Percentiles rank a stretch among this genome's conserved stretches.
Evolutionary conservation across 2,113 vertebrate genomes (phyloP).

Genomic region (Pampusana beccarii): DNA sequence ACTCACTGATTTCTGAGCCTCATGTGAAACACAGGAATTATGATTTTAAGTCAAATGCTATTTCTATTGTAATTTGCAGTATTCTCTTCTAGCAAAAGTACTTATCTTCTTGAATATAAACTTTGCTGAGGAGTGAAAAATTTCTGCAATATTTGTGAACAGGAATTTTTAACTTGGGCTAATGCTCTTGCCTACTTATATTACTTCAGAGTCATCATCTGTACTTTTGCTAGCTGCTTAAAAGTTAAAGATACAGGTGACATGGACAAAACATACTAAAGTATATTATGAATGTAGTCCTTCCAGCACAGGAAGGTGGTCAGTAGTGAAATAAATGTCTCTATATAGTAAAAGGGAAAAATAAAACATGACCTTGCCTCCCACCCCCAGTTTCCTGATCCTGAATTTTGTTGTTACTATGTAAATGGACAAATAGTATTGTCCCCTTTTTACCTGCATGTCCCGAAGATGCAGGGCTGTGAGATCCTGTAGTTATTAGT

Average conservation of each 20-base stretch:
- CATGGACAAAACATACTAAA: background rate
- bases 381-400: background rate
- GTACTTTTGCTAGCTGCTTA: background rate
- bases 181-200: background rate
- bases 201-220: background rate
- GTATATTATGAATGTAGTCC: background rate
- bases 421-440: background rate
- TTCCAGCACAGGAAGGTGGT: background rate
- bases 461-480: background rate
- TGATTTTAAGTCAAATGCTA: background rate
- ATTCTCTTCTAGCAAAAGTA: background rate
- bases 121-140: background rate
- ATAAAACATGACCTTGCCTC: background rate
- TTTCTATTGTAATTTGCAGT: background rate
- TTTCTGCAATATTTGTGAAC: background rate
- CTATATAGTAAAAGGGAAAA: background rate
- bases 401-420: background rate
- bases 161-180: background rate
- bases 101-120: background rate
- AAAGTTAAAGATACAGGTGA: background rate
- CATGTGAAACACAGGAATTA: background rate
- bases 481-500: background rate
- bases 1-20: background rate
- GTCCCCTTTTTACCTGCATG: background rate
- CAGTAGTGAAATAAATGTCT: background rate